A percentile compares a stretch with the other conserved stretches of the same genome.
phyloP scores from a whole-genome alignment of 2,113 vertebrate genomes.

The Arothron firmamentum region DNA sequence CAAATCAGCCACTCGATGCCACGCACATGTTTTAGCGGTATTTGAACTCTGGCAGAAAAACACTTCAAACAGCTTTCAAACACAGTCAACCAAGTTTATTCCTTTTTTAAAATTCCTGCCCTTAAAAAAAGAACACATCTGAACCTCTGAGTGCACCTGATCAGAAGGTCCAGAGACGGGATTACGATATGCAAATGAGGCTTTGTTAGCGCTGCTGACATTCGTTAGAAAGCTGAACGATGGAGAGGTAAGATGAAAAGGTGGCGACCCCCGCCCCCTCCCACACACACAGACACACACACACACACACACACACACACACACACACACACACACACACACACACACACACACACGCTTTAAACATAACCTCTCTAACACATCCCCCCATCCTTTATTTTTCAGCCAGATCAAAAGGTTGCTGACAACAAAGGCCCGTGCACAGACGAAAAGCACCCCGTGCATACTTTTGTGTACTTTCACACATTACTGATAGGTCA shows the following conservation, averaged over 20 bases:
- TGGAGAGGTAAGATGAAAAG: slow-evolving; percentile 64
- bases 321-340: slow-evolving; percentile 1
- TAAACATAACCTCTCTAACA: slow-evolving; percentile 51
- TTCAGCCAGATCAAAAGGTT: slow-evolving; percentile 70
- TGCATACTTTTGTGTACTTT: slow-evolving; percentile 48
- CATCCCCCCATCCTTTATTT: slow-evolving; percentile 39
- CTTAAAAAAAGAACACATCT: slow-evolving; percentile 49
- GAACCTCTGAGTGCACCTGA: slow-evolving; percentile 64
- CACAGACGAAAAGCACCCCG: slow-evolving; percentile 41
- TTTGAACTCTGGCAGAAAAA: slow-evolving; percentile 67
- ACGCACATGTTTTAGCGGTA: slow-evolving; percentile 71
- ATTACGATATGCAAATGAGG: slow-evolving; percentile 73
- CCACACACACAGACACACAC: slow-evolving; percentile 1
- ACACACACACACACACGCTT: slow-evolving; percentile 6
- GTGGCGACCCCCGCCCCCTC: slow-evolving; percentile 24
- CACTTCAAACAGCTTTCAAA: slow-evolving; percentile 73
- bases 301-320: too few species aligned
- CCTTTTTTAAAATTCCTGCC: slow-evolving; percentile 6
- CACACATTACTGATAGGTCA: slow-evolving; percentile 47
- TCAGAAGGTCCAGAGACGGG: slow-evolving; percentile 66
- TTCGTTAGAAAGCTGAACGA: slow-evolving; percentile 64
- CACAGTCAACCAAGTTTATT: slow-evolving; percentile 53
- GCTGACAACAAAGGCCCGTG: slow-evolving; percentile 64
- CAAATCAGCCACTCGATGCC: slow-evolving; percentile 70
- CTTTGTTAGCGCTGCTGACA: slow-evolving; percentile 71